Evolutionary conservation across 2,888 invertebrate species (phyloP), one percentile per base, ranked within the genome.

Genomic region (Synergus gifuensis): DNA sequence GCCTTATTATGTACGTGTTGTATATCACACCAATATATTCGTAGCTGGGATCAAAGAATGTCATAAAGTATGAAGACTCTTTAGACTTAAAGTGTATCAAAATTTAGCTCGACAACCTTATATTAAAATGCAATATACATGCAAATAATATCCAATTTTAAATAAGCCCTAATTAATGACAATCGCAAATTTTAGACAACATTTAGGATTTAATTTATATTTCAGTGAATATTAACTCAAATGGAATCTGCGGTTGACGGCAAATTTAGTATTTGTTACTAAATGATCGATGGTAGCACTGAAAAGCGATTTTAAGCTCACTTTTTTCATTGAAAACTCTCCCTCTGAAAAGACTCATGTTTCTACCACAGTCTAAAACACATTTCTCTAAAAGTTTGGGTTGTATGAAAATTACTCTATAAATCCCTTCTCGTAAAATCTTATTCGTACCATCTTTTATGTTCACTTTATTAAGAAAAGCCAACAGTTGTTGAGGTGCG

Each of bases 11-110:
- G 28, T 73, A 36, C 28, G 73, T n/a, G 76, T 73, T 64, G 76
- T 66, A 58, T 79, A 76, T 60, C 76, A 78, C 69, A 81, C 83
- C 81, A 78, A 66, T 78, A 49, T 78, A 76, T 83, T 76, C 78
- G 46, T 77, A 78, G 66, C 44, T 14, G 63, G 63, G 78, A 81
- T 81, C 77, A 78, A 77, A 77, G 69, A 49, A 44, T 36, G 12
- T 64, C 54, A 44, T 36, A 46, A 46, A 18, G 28, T 36, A 49
- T 9, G 36, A 22, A 28, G 36, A n/a, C 16, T 73, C 28, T 69
- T 49, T 22, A 28, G 16, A 49, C 4, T 28, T 54, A 36, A 54
- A 36, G 54, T 73, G 49, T 73, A 40, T 54, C 73, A 54, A 36
- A 54, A 36, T n/a, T 4, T 28, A 54, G 49, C 36, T 73, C 54